These are phyloP conservation scores for Oreohelix idahoensis DNA, from an alignment of 1,140 invertebrate species.

Conservation along the genomic window DNA sequence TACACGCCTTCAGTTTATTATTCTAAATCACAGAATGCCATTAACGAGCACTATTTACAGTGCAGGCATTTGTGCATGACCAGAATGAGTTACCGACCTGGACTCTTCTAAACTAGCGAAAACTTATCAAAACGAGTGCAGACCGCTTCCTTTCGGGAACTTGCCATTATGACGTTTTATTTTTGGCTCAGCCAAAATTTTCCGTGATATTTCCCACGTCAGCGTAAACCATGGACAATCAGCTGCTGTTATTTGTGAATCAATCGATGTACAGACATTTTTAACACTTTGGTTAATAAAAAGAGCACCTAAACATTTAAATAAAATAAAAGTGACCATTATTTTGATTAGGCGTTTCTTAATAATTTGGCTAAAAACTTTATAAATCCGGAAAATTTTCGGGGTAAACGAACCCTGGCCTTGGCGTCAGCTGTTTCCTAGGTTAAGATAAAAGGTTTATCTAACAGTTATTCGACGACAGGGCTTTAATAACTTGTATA, in stretches of 20 bases:
- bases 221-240: neutral
- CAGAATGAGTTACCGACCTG: no score
- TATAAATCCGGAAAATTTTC: neutral
- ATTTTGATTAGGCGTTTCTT: neutral
- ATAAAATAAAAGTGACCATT: neutral
- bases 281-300: neutral
- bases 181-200: neutral
- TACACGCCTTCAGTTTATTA: no score
- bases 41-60: no score
- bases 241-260: neutral
- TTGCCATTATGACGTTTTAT: neutral
- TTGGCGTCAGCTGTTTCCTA: neutral
- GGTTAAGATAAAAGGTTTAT: neutral
- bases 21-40: no score
- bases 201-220: neutral
- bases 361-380: neutral
- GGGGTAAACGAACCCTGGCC: neutral
- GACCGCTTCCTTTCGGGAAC: neutral
- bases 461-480: neutral
- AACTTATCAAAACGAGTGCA: no score
- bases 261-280: neutral
- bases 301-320: neutral
- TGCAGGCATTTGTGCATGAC: no score
- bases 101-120: no score
- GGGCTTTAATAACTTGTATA: no score